Evolutionary conservation across 2,113 vertebrate genomes (phyloP), one percentile per base, ranked within the genome.

Genomic region (Apodemus sylvaticus): DNA sequence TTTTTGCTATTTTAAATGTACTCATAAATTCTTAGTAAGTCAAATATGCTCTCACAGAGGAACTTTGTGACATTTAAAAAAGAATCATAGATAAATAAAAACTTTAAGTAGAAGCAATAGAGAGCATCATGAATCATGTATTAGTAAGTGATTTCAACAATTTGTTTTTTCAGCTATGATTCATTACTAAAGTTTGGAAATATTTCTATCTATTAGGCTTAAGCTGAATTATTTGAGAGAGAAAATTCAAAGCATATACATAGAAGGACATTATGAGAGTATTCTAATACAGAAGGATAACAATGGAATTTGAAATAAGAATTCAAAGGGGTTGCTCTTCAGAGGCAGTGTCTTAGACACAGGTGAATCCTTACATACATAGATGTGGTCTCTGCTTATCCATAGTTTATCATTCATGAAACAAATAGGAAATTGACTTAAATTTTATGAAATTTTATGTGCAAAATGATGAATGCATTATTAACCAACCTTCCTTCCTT

Each of bases 1-100:
- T 93, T 97, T 96, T 96, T 36, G 89, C 87, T 90, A 95, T 70
- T 92, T 97, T 94, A 86, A 97, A 90, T 95, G 85, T 70, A n/a
- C 58, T 9, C 4, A 4, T 88, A 85, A 86, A 78, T 89, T 96
- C 34, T 90, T 74, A 94, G 73, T 39, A 95, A 94, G 95, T 94
- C 94, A 97, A 88, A 96, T 70, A 73, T 83, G 26, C 22, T 93
- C 31, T 74, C 19, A 45, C 16, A 90, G 85, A 79, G n/a, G 81
- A 95, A 22, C 76, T 90, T 90, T 92, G 62, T 95, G 92, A 95
- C 88, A 93, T 97, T 97, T 97, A 60, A 42, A 5, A 79, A 95
- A 76, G 31, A 93, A 90, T 81, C 42, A 87, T 26, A 87, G 29
- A 94, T 76, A 86, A 97, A 93, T 94, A 42, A 90, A 88, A 90